Evolutionary conservation across 1,140 invertebrate species (phyloP).

Genomic region (Calosoma granatense): DNA sequence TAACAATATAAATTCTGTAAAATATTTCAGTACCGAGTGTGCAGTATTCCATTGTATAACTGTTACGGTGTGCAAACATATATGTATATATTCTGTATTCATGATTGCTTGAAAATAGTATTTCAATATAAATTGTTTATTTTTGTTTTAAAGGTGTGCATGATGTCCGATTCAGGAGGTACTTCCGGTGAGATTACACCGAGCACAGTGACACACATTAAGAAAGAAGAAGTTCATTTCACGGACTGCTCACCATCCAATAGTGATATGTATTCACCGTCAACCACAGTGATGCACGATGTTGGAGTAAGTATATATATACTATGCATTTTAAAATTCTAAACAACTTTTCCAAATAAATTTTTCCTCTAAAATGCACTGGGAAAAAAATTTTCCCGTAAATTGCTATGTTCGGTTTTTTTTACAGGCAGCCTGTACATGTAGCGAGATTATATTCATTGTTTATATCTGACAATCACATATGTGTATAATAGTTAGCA

Average conservation of each 20-base stretch:
- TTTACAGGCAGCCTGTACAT: constrained; percentile 14
- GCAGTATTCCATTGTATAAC: no score
- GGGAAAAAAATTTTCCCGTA: no score
- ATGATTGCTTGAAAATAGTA: no score
- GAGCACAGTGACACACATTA: constrained; percentile 40
- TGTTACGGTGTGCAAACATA: no score
- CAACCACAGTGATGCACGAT: constrained; percentile 38
- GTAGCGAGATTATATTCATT: constrained; percentile 16
- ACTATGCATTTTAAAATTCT: constrained; percentile 14
- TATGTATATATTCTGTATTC: no score
- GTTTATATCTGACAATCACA: constrained; percentile 5
- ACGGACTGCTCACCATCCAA: constrained; percentile 42
- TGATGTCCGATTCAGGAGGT: constrained; percentile 42
- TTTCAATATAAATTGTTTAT: no score
- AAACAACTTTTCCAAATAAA: no score
- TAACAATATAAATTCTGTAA: no score
- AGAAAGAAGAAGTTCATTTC: constrained; percentile 43
- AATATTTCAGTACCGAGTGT: no score
- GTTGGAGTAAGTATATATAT: constrained; percentile 21
- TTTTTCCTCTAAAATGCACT: no score
- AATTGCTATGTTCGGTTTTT: no score
- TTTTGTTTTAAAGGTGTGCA: constrained; percentile 42
- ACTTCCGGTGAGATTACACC: constrained; percentile 36
- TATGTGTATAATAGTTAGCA: no score
- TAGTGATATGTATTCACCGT: constrained; percentile 44